Conservation (phyloP, 1,140 invertebrate genomes). For the Drosophila littoralis region DNA sequence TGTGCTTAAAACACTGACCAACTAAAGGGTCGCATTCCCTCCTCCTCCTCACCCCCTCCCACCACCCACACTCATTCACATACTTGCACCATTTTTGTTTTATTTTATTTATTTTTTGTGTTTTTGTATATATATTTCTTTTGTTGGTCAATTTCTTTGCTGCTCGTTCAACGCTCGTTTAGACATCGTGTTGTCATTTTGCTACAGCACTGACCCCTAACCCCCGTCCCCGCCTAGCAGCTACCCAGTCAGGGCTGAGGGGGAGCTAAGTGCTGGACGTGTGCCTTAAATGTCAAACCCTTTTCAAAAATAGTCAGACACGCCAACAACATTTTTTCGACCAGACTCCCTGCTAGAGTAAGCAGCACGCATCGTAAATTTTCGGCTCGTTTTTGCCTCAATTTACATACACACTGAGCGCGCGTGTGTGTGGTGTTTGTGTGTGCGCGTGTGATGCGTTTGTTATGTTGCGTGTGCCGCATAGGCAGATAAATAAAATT, state of each 20-base stretch:
- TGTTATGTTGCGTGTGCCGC: constrained; percentile 1
- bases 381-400: constrained; percentile 53
- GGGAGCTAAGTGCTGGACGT: constrained; percentile 28
- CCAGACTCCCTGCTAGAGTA: constrained; percentile 20
- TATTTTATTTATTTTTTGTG: constrained; percentile 56
- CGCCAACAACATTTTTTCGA: constrained; percentile 49
- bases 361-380: constrained; percentile 67
- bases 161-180: constrained; percentile 73
- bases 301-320: constrained; percentile 74
- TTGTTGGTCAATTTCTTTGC: constrained; percentile 55
- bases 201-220: constrained; percentile 12
- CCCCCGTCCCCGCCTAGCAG: not conserved
- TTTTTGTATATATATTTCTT: constrained; percentile 40
- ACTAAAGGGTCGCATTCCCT: constrained; percentile 27
- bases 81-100: constrained; percentile 52
- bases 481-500: constrained; percentile 66
- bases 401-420: constrained; percentile 34
- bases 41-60: not conserved
- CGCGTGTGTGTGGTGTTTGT: constrained; percentile 1
- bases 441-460: not conserved
- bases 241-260: constrained; percentile 8
- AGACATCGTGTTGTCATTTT: constrained; percentile 79
- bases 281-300: constrained; percentile 75
- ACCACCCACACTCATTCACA: too few species aligned
- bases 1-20: constrained; percentile 46